Conservation (phyloP, 2,797 vertebrate species). For the Myotis pilosus region DNA sequence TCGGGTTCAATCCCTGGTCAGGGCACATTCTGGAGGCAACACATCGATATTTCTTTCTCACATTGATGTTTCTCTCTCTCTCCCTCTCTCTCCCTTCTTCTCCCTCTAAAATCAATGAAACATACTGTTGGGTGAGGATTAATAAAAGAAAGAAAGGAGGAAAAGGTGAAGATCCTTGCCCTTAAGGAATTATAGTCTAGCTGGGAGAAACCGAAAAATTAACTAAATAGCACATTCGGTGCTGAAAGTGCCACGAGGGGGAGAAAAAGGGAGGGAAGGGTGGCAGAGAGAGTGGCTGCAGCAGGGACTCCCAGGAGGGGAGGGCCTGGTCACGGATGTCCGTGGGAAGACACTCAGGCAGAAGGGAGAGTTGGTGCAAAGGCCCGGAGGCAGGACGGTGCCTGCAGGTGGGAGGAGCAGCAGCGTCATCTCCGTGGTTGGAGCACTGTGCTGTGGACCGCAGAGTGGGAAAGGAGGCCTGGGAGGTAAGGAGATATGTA, state of each 20-base stretch:
- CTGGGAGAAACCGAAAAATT: background rate
- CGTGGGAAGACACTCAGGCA: background rate
- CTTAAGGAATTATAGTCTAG: background rate
- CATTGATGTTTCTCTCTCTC: no score
- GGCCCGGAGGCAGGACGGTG: background rate
- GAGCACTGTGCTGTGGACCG: no score
- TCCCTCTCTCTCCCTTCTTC: no score
- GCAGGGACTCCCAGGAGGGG: background rate
- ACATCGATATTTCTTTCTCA: no score
- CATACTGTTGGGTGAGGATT: no score
- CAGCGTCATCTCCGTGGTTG: background rate
- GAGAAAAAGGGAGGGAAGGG: no score
- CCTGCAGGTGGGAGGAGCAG: background rate
- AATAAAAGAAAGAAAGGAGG: background rate
- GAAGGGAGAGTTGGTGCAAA: background rate
- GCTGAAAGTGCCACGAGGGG: no score
- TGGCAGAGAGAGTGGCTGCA: background rate
- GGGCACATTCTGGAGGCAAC: no score
- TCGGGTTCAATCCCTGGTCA: no score
- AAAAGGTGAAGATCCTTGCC: background rate
- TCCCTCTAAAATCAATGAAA: no score
- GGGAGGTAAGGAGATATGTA: no score
- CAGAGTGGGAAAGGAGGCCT: background rate
- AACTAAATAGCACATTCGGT: no score
- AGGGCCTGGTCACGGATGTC: fast-evolving